phyloP scores from a whole-genome alignment of 2,888 invertebrate genomes.

The Hetaerina titia region DNA sequence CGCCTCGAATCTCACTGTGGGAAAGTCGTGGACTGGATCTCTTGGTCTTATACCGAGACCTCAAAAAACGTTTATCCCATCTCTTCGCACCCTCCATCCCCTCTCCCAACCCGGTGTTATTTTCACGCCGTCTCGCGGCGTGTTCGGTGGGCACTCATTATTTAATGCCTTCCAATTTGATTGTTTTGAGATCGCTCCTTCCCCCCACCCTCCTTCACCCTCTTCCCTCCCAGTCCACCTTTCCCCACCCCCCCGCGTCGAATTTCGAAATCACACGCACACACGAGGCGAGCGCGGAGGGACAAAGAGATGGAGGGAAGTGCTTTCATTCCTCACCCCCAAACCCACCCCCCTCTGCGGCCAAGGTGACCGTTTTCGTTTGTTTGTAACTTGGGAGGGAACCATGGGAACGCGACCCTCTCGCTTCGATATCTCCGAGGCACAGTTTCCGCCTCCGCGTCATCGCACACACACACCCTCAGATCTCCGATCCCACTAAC shows the following conservation, averaged over 20 bases:
- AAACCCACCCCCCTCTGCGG: neutral
- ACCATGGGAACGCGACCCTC: constrained; percentile 1
- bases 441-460: neutral
- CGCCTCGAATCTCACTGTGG: neutral
- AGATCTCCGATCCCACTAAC: neutral
- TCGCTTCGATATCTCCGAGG: neutral
- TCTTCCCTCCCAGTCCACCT: neutral
- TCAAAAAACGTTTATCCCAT: no score
- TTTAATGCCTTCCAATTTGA: neutral
- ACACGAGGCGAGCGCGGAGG: neutral
- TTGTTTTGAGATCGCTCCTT: neutral
- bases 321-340: neutral
- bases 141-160: neutral
- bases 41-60: neutral
- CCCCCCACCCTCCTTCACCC: neutral
- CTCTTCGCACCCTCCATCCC: no score
- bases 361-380: neutral
- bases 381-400: neutral
- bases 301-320: neutral
- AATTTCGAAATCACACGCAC: neutral
- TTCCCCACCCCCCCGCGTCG: neutral
- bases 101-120: neutral
- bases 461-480: no score
- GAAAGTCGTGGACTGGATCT: neutral
- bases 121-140: neutral